These are phyloP conservation scores for Catalaphyllia jardinei DNA, from an alignment of 64 coral and sea anemone genomes.

Conservation along the genomic window DNA sequence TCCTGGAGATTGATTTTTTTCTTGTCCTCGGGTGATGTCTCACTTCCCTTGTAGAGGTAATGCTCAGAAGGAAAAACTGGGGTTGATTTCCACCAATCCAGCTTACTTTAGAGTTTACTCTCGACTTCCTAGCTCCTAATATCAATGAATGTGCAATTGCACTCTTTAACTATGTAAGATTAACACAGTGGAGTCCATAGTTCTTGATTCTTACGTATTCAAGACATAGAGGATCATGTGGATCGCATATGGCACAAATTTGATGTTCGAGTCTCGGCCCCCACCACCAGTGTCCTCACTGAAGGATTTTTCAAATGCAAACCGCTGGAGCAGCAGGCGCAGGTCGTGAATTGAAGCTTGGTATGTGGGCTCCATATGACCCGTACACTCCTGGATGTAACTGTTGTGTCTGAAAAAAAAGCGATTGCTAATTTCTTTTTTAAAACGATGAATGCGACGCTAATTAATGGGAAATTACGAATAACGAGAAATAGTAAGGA, in stretches of 20 bases:
- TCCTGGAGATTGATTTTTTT: no score
- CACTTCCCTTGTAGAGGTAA: no score
- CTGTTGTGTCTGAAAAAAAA: constrained; percentile 84
- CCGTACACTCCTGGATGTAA: constrained; percentile 96
- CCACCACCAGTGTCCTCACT: constrained; percentile 98
- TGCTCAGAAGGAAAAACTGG: no score
- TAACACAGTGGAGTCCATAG: neutral
- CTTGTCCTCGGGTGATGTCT: no score
- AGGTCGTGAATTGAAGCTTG: constrained; percentile 89
- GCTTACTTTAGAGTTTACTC: no score
- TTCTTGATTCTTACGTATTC: constrained; percentile 67
- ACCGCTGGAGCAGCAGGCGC: constrained; percentile 82
- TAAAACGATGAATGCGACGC: neutral
- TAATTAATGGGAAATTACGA: no score
- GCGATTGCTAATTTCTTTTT: neutral
- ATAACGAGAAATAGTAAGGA: no score
- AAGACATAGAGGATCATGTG: constrained; percentile 98
- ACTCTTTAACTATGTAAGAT: no score
- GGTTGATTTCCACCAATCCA: no score
- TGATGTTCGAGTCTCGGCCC: constrained; percentile 94
- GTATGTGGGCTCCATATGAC: constrained; percentile 92
- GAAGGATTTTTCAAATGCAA: constrained; percentile 93
- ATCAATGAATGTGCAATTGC: no score
- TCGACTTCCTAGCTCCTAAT: no score
- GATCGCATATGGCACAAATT: constrained; percentile 89